These are phyloP conservation scores for Pseudomugil tenellus DNA, from an alignment of 2,797 vertebrate genomes.

Conservation along the genomic window DNA sequence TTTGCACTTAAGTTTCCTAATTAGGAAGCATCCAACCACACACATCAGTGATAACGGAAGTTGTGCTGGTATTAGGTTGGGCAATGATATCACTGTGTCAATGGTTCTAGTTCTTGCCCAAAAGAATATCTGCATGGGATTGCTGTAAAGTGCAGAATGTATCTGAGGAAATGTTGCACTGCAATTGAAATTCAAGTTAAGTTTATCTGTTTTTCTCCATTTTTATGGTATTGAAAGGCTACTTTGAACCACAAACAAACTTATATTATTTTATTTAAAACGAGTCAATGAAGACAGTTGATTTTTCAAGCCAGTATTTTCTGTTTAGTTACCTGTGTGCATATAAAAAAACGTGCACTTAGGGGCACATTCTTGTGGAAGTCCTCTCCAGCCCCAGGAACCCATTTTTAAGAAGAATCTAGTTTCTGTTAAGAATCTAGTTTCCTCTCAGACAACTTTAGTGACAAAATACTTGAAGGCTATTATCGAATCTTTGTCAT, in stretches of 20 bases:
- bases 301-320: neutral
- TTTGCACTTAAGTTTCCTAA: conserved; percentile 50
- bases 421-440: neutral
- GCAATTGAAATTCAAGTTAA: neutral
- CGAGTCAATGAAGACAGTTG: too few species aligned
- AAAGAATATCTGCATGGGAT: neutral
- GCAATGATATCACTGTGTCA: conserved; percentile 13
- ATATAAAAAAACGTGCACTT: neutral
- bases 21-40: conserved; percentile 49
- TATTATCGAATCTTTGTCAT: neutral
- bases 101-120: conserved; percentile 2
- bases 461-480: conserved; percentile 1
- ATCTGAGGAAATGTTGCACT: neutral
- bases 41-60: conserved; percentile 36
- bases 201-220: too few species aligned
- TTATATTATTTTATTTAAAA: neutral
- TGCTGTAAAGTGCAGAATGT: neutral
- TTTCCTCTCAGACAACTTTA: neutral
- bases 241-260: neutral
- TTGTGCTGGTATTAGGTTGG: conserved; percentile 26
- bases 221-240: too few species aligned
- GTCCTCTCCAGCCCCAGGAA: neutral
- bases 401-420: neutral
- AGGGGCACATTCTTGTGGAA: neutral
- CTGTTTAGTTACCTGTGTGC: neutral